Evolutionary conservation across 2,797 vertebrate genomes (phyloP).

Genomic region (Dipus sagitta): DNA sequence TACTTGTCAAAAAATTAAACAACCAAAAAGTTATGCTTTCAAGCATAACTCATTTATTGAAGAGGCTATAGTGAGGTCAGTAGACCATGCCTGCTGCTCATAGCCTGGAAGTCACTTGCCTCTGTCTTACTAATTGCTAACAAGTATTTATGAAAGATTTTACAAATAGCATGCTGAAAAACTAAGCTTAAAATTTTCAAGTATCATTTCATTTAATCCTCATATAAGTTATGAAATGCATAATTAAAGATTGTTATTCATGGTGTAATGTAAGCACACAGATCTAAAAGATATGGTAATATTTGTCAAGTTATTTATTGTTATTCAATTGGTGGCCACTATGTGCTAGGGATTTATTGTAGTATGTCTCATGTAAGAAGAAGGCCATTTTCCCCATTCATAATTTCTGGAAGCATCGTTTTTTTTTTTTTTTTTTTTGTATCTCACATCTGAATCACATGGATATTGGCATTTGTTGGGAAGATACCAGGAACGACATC

Average conservation of each 20-base stretch:
- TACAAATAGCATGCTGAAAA: neutral
- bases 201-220: neutral
- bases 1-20: neutral
- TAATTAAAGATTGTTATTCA: neutral
- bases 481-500: neutral
- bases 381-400: neutral
- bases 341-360: no score
- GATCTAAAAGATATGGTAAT: neutral
- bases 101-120: neutral
- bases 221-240: neutral
- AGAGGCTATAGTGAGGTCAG: neutral
- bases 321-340: no score
- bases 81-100: neutral
- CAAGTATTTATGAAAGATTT: neutral
- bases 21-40: neutral
- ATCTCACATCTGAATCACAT: neutral
- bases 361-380: neutral
- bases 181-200: neutral
- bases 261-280: neutral
- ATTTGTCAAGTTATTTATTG: neutral
- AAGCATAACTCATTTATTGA: neutral
- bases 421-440: no score
- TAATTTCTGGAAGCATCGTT: neutral
- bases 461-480: neutral
- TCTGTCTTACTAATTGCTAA: neutral